Conservation (phyloP, 1,140 invertebrate genomes). For the Tetramorium parvispinum region DNA sequence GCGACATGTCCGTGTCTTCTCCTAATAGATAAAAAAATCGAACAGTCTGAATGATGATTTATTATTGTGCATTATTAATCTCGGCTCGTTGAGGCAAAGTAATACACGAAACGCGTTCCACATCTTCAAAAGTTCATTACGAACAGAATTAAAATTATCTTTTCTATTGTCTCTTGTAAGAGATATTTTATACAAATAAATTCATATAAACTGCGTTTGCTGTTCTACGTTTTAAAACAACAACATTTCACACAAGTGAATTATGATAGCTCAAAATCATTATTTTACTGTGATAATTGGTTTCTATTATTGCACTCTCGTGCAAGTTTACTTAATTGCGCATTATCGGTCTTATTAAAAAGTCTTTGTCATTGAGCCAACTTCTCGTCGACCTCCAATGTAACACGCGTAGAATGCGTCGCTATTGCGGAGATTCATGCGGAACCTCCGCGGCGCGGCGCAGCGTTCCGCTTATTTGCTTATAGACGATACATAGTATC, state of each 20-base stretch:
- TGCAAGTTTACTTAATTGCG: not conserved
- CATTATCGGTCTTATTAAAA: not conserved
- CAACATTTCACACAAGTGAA: too few species aligned
- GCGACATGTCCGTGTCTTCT: not conserved
- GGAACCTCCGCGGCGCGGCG: not conserved
- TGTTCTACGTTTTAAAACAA: too few species aligned
- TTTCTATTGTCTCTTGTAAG: too few species aligned
- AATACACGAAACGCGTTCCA: not conserved
- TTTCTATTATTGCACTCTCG: too few species aligned
- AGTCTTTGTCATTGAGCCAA: not conserved
- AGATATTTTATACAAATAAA: too few species aligned
- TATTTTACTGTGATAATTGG: not conserved
- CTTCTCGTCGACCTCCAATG: not conserved
- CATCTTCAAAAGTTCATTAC: not conserved
- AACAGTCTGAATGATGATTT: not conserved
- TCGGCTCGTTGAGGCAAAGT: not conserved
- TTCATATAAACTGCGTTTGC: too few species aligned
- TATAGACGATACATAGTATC: not conserved
- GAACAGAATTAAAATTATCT: too few species aligned
- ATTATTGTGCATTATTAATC: slow-evolving; percentile 6
- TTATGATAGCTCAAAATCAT: not conserved
- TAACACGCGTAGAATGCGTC: not conserved
- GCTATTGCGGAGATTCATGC: not conserved
- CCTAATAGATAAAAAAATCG: not conserved
- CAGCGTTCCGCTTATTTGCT: not conserved